Base-by-base conservation (phyloP, 2,888 invertebrate genomes). In the Elaeidobius kamerunicus region DNA sequence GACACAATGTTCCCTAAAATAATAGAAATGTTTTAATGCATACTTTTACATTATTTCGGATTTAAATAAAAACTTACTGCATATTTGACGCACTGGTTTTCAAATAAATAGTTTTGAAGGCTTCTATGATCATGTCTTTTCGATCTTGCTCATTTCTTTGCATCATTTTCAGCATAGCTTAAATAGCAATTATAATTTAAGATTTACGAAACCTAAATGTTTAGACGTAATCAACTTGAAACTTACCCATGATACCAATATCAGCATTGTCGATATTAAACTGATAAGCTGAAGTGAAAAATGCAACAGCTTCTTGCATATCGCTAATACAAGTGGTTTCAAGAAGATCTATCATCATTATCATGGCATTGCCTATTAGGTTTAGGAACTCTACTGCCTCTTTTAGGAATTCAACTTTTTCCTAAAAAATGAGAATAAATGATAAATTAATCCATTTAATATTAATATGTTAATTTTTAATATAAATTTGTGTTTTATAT, bases 301-400 rank as follows among this genome's bases (percentile, higher is more conserved):
- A 91, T 53, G 90, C 85, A 18, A 96, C 87, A 0, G 95, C 88
- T 70, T 95, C 96, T 46, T 86, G 80, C 11, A 92, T 88, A 69
- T 95, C 95, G 0, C 86, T 81, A 3, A 85, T 79, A 56, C 82
- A 81, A 59, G 82, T 81, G 0, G 88, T 86, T 69, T 83, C 80
- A 9, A 95, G 75, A 65, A 94, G 73, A 15, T 84, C 79, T 60
- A 84, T 83, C 52, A 91, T 82, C n/a, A 85, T 73, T 0, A 81
- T 80, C 49, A 87, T 72, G 5, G 80, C 76, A 12, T 69, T 67
- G 36, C 62, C 58, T 2, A 71, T 60, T 3, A 69, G 54, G 47
- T 65, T 61, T 32, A 71, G 57, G 58, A 69, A 71, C 6, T 58
- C 43, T 3, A 67, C 65, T 3, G 65, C 63, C 41, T 65, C 87